A percentile compares a stretch with the other conserved stretches of the same genome.
Conservation (phyloP, 2,113 vertebrate genomes). For the Coptodon bakossiorum region DNA sequence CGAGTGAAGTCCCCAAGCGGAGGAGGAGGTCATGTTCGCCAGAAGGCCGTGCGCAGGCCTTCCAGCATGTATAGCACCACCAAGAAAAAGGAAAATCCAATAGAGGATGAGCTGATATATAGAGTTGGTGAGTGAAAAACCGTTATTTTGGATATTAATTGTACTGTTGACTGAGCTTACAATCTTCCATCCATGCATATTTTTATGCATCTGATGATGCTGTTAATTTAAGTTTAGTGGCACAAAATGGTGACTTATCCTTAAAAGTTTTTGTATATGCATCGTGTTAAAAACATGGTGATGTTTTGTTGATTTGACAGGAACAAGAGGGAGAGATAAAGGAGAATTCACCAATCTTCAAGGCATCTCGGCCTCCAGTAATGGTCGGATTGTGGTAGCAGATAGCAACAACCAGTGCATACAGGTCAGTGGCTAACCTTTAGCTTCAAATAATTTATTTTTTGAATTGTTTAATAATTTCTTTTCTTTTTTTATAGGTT, state of each 20-base stretch:
- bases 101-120: constrained; percentile 79
- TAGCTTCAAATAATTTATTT: fast-evolving
- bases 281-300: neutral
- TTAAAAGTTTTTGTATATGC: neutral
- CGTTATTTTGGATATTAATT: neutral
- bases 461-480: neutral
- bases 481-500: constrained; percentile 64
- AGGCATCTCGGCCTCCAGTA: constrained; percentile 87
- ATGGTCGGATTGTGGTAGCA: constrained; percentile 87
- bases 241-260: neutral
- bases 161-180: neutral
- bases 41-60: constrained; percentile 90
- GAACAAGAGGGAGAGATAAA: constrained; percentile 87
- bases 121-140: constrained; percentile 73
- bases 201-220: neutral
- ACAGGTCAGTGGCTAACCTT: constrained; percentile 35
- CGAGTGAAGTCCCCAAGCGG: constrained; percentile 90
- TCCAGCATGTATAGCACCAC: constrained; percentile 97
- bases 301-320: constrained; percentile 52
- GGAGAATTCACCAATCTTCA: constrained; percentile 96
- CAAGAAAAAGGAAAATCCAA: constrained; percentile 86
- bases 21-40: constrained; percentile 84
- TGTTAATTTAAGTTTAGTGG: neutral
- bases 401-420: constrained; percentile 95
- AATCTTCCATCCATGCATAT: neutral